Conservation (phyloP, 2,797 vertebrate species). For the Triplophysa yarkandensis region DNA sequence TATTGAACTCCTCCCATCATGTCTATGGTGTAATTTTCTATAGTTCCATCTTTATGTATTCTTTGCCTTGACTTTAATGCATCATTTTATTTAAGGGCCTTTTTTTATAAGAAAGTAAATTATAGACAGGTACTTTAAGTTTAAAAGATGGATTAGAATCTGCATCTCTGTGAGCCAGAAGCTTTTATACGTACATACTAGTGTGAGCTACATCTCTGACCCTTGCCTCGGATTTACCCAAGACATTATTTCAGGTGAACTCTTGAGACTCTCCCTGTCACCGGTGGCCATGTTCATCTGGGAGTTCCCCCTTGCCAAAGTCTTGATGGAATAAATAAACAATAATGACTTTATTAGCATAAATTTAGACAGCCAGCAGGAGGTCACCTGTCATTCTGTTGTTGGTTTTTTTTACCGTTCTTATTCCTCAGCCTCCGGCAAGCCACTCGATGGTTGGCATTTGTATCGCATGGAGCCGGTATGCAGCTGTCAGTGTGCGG, state of each 20-base stretch:
- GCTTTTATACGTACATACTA: background rate
- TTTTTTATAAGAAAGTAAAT: background rate
- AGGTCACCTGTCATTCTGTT: constrained; percentile 61
- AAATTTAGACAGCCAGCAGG: constrained; percentile 48
- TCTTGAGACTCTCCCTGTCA: background rate
- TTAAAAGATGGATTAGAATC: background rate
- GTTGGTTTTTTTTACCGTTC: constrained; percentile 47
- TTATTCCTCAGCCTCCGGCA: constrained; percentile 35
- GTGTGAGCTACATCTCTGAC: background rate
- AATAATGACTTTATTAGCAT: constrained; percentile 57
- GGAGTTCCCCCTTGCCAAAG: background rate
- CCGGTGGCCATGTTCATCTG: background rate
- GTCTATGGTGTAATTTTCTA: constrained; percentile 1
- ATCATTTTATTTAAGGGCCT: background rate
- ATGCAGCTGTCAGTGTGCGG: constrained; percentile 43
- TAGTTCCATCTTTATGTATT: background rate
- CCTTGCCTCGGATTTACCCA: background rate
- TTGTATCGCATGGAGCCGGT: constrained; percentile 43
- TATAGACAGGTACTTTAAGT: background rate
- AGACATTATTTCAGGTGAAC: background rate
- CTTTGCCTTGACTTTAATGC: background rate
- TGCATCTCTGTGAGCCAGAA: background rate
- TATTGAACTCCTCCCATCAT: constrained; percentile 9
- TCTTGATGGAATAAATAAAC: constrained; percentile 51
- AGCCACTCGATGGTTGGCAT: constrained; percentile 35